Evolutionary conservation across 2,113 vertebrate species (phyloP), one percentile per base, ranked within the genome.

Genomic region (Cebidichthys violaceus): DNA sequence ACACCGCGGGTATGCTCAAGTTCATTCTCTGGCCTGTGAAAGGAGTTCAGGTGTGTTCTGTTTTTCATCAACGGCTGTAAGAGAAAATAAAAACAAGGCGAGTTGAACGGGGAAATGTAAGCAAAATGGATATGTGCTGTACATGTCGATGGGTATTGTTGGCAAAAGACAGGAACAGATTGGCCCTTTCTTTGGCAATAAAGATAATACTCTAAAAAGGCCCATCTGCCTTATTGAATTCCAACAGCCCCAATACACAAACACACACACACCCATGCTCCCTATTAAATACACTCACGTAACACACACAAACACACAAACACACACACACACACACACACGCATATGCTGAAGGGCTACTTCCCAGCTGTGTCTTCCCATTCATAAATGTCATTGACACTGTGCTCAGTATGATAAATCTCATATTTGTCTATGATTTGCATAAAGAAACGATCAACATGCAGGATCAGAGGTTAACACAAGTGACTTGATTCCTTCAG

Each of bases 201-300:
- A 87, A 84, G 79, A 87, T 91, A 90, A 91, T 92, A 83, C 81
- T 90, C 91, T 92, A 93, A 95, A 94, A 92, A 92, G 92, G 73
- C 77, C 93, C 93, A 94, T 94, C 92, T 95, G 93, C 81, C 88
- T 91, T 89, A 92, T 87, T 94, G 88, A 91, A 89, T 94, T 91
- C 66, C 69, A 76, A 79, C 75, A 74, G 64, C 59, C 67, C 13
- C 55, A 41, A 77, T 31, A 55, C 50, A 72, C 59, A 67, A 20
- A 47, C 70, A 60, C 70, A 74, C 67, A 70, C 31, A 79, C 31
- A 74, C 43, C 9, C 65, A 54, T 5, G 20, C 70, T 57, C 54
- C 75, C 83, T 60, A 79, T 71, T 84, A 81, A 80, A 83, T 65
- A 69, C 47, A 66, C 17, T 68, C 72, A 47, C 37, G 14, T 75